Percentiles rank a stretch among this genome's conserved stretches.
phyloP scores from a whole-genome alignment of 2,797 vertebrate genomes.

The Gymnodraco acuticeps region DNA sequence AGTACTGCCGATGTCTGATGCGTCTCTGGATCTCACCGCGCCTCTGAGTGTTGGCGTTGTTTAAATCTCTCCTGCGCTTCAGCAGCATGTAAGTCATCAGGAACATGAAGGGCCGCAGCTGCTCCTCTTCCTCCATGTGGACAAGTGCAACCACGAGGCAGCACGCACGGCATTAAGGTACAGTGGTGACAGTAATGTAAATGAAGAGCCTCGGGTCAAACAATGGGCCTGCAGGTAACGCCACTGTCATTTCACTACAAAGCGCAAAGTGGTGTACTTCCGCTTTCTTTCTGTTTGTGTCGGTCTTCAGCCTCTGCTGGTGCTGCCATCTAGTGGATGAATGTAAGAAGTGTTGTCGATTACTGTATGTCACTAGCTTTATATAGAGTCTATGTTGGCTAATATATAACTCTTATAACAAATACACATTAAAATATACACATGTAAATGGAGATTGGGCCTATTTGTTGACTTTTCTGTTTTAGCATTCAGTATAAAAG shows the following conservation, averaged over 20 bases:
- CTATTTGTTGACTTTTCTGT: background rate
- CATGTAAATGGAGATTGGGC: background rate
- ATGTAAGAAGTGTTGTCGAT: background rate
- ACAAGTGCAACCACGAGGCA: background rate
- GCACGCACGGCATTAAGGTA: background rate
- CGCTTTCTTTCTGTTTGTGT: conserved; percentile 25
- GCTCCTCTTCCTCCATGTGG: conserved; percentile 76
- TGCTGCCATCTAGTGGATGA: conserved; percentile 58
- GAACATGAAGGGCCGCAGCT: conserved; percentile 76
- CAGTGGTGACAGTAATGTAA: accelerated
- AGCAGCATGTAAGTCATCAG: conserved; percentile 83
- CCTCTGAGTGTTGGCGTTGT: conserved; percentile 70
- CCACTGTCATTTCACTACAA: background rate
- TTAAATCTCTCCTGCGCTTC: conserved; percentile 81
- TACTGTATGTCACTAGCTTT: too few species aligned
- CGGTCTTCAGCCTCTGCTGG: background rate
- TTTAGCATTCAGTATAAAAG: background rate
- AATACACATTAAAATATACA: too few species aligned
- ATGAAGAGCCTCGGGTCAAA: background rate
- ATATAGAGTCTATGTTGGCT: too few species aligned
- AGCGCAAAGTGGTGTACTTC: conserved; percentile 18
- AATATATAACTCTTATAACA: too few species aligned
- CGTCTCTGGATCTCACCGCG: conserved; percentile 81
- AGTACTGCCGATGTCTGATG: conserved; percentile 83
- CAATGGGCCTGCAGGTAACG: too few species aligned